Base-by-base conservation (phyloP, 2,888 invertebrate genomes). In the Protula sp. region DNA sequence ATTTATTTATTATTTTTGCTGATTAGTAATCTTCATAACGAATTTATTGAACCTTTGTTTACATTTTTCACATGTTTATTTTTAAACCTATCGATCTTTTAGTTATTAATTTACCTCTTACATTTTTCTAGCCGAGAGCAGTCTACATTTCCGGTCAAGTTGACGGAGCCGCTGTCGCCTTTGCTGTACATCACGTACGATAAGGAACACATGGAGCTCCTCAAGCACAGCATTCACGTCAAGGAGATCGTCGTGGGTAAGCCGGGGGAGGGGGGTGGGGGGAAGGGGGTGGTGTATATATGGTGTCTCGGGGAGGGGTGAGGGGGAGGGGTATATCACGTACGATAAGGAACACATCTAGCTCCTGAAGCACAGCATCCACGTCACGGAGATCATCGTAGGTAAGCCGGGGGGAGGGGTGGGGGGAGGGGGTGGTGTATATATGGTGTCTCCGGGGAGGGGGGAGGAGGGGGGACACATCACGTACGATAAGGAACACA, bases 171-270 rank as follows among this genome's bases (percentile, higher is more conserved):
- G 0, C 82, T 91, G 57, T 94, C 94, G 26, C 88, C 94, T 52
- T 90, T 95, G 75, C 83, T 94, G 68, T 95, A 94, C 78, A 87
- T 95, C 70, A 92, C 94, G 2, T 88, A 90, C 48, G 93, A 93
- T 81, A 88, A 89, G 68, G 86, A 88, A 69, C 94, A 95, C 74
- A 90, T 95, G 87, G 89, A 91, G 74, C 91, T 92, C 71, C 85
- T 95, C 57, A 88, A 90, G 74, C 89, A 91, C 78, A 88, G 92
- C n/a, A 88, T 94, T 64, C 94, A 94, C 78, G 89, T 94, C 0
- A 74, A 75, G 57, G 77, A 79, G 55, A 76, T 82, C 14, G 74
- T 86, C 0, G 90, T 91, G 81, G 86, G 86, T 86, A 71, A 62
- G 69, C 31, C 3, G 5, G 45, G n/a, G n/a, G n/a, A n/a, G n/a